Evolutionary conservation across 1,140 invertebrate genomes (phyloP).

Genomic region (Halotydeus destructor): DNA sequence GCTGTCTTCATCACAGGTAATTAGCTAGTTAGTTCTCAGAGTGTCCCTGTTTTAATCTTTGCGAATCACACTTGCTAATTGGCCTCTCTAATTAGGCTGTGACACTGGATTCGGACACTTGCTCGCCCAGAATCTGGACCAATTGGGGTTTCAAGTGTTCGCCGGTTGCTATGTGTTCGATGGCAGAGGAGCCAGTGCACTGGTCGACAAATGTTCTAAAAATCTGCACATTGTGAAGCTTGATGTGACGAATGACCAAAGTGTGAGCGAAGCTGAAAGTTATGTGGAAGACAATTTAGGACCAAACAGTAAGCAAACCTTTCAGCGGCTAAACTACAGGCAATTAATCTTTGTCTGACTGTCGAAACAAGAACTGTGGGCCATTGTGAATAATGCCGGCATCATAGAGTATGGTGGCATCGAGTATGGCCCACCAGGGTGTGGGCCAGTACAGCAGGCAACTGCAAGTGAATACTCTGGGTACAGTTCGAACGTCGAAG

Average conservation of each 20-base stretch:
- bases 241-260: slow-evolving; percentile 24
- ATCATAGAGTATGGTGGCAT: slow-evolving; percentile 30
- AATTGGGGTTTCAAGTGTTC: slow-evolving; percentile 27
- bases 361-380: slow-evolving; percentile 44
- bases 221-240: slow-evolving; percentile 22
- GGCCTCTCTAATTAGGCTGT: too few relatives aligned
- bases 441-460: slow-evolving; percentile 19
- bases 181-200: slow-evolving; percentile 20
- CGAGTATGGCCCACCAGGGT: slow-evolving; percentile 30
- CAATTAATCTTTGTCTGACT: too few relatives aligned
- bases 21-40: too few relatives aligned
- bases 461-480: slow-evolving; percentile 42
- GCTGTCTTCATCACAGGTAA: slow-evolving; percentile 24
- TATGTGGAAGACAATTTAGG: not conserved
- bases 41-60: too few relatives aligned
- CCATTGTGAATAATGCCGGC: slow-evolving; percentile 64
- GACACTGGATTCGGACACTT: slow-evolving; percentile 28
- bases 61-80: too few relatives aligned
- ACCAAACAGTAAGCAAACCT: too few relatives aligned
- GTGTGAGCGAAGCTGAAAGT: too few relatives aligned
- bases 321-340: too few relatives aligned
- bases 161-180: slow-evolving; percentile 27
- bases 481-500: slow-evolving; percentile 27
- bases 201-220: slow-evolving; percentile 12
- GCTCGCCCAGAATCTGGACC: slow-evolving; percentile 25